Conservation (phyloP, 2,113 vertebrate genomes). For the Chunga burmeisteri region DNA sequence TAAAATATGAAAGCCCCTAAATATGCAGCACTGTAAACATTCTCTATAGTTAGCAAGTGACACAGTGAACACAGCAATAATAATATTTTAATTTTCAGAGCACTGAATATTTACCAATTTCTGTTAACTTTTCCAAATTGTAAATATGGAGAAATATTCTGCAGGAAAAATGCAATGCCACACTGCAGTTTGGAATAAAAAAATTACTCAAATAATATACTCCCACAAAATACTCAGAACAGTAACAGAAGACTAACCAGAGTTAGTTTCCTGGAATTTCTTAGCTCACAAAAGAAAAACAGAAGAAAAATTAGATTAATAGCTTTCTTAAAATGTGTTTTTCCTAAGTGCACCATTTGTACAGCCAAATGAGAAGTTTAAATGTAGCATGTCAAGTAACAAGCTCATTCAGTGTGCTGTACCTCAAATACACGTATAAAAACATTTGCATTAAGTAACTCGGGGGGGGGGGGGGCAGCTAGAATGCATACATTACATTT, state of each 20-base stretch:
- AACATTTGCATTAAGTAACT: not conserved
- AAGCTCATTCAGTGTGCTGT: not conserved
- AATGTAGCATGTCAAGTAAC: not conserved
- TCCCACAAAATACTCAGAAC: not conserved
- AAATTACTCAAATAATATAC: not conserved
- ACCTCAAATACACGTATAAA: not conserved
- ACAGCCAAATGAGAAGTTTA: conserved; percentile 13
- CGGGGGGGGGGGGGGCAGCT: accelerated
- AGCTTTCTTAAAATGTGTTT: conserved; percentile 13
- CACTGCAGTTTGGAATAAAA: not conserved
- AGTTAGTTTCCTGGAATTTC: conserved; percentile 12
- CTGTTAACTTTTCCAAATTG: not conserved
- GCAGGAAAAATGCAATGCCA: not conserved
- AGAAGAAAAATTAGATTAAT: conserved; percentile 19
- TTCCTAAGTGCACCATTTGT: conserved; percentile 14
- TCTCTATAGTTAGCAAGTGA: not conserved
- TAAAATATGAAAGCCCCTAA: not conserved
- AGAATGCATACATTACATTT: not conserved
- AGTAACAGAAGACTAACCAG: not conserved
- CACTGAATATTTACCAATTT: not conserved
- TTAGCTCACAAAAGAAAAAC: conserved; percentile 29
- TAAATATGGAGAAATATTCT: not conserved
- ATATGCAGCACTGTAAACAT: not conserved
- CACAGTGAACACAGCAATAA: not conserved
- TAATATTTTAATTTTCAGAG: not conserved